These are phyloP conservation scores for Percopsis transmontana DNA, from an alignment of 2,113 vertebrate genomes.

Conservation along the genomic window DNA sequence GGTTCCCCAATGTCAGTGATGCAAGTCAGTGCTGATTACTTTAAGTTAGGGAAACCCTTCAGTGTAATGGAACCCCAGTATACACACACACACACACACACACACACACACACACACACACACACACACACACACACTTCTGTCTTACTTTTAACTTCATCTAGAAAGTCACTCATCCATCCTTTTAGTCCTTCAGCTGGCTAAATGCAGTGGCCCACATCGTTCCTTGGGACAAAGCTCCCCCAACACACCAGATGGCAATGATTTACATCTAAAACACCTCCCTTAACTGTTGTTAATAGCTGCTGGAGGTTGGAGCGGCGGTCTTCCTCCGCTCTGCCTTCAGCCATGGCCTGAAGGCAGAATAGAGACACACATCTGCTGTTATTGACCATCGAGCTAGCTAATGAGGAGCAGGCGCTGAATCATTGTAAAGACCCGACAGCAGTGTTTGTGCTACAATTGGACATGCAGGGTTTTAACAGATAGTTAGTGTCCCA, in stretches of 20 bases:
- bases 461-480: too few species aligned
- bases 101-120: constrained; percentile 2
- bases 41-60: constrained; percentile 19
- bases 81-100: constrained; percentile 1
- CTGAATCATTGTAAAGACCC: constrained; percentile 27
- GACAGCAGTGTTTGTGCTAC: neutral
- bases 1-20: constrained; percentile 35
- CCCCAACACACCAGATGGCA: constrained; percentile 52
- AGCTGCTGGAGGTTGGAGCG: constrained; percentile 32
- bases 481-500: too few species aligned
- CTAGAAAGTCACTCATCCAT: constrained; percentile 7
- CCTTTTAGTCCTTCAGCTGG: constrained; percentile 5
- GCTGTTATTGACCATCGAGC: constrained; percentile 53
- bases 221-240: constrained; percentile 29
- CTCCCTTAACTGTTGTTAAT: constrained; percentile 38
- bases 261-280: constrained; percentile 52
- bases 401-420: constrained; percentile 50
- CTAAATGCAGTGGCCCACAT: constrained; percentile 31
- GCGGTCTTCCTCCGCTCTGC: constrained; percentile 9
- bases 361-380: constrained; percentile 36
- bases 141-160: constrained; percentile 23
- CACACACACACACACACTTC: neutral
- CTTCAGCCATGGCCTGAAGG: constrained; percentile 41
- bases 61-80: too few species aligned
- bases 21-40: constrained; percentile 26